These are phyloP conservation scores for Elephas maximus DNA, from an alignment of 2,113 vertebrate genomes.

Conservation along the genomic window DNA sequence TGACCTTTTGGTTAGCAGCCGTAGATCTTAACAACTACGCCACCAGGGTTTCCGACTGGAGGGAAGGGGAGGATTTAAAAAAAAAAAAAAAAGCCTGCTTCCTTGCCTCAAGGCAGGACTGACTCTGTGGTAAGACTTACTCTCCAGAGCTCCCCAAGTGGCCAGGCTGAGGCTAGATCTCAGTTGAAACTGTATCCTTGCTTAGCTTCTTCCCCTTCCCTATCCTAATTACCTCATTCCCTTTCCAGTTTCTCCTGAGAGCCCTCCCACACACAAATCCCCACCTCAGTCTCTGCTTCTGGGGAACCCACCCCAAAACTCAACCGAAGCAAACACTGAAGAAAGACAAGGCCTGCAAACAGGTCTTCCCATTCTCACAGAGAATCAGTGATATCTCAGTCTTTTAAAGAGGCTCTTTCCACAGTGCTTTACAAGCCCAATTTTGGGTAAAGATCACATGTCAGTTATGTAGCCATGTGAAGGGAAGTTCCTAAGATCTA, in stretches of 20 bases:
- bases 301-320: neutral
- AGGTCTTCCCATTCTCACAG: neutral
- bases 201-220: neutral
- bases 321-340: neutral
- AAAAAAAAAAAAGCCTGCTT: accelerated
- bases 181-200: neutral
- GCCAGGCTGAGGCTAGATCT: neutral
- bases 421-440: neutral
- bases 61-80: neutral
- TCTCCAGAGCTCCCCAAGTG: neutral
- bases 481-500: conserved; percentile 47
- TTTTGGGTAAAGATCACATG: conserved; percentile 34
- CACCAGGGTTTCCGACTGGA: neutral
- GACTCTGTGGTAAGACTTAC: neutral
- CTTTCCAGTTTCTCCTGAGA: neutral
- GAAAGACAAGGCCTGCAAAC: neutral
- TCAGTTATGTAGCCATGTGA: conserved; percentile 43
- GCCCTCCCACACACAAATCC: neutral
- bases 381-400: neutral
- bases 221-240: neutral
- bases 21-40: too few relatives aligned
- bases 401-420: neutral
- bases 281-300: neutral
- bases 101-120: neutral
- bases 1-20: too few relatives aligned